phyloP scores from a whole-genome alignment of 2,797 vertebrate species.

The Sphenodon punctatus region DNA sequence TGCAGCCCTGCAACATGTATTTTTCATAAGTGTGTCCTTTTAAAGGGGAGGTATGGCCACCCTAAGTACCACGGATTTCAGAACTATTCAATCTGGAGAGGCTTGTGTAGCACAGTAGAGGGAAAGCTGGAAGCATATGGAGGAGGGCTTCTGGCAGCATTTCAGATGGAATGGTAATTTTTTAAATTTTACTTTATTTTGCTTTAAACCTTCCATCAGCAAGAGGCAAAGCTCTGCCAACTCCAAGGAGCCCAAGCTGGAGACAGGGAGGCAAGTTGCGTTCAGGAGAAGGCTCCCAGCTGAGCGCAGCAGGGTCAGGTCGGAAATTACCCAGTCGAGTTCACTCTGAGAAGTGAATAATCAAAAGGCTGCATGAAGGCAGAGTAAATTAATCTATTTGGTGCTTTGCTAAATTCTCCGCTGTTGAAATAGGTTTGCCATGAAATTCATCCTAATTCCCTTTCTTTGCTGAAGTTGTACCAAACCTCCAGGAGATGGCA shows the following conservation, averaged over 20 bases:
- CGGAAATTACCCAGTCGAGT: constrained; percentile 77
- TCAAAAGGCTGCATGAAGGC: constrained; percentile 70
- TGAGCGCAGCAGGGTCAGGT: constrained; percentile 74
- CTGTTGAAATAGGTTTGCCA: constrained; percentile 70
- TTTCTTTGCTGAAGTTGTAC: constrained; percentile 45
- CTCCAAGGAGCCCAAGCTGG: constrained; percentile 73
- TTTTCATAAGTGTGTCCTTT: too few species aligned
- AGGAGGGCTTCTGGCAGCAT: constrained; percentile 71
- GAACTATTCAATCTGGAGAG: constrained; percentile 67
- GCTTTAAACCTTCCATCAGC: constrained; percentile 77
- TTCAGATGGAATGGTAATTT: constrained; percentile 73
- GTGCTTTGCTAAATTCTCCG: constrained; percentile 69
- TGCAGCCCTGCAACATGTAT: too few species aligned
- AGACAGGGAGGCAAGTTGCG: constrained; percentile 63
- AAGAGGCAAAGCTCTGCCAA: constrained; percentile 73
- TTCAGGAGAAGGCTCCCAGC: constrained; percentile 63
- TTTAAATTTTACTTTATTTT: too few species aligned
- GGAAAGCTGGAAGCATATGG: constrained; percentile 70
- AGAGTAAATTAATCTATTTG: constrained; percentile 67
- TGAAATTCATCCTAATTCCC: constrained; percentile 65
- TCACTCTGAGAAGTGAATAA: constrained; percentile 71
- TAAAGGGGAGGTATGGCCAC: too few species aligned
- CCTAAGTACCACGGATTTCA: too few species aligned
- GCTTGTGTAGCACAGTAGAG: constrained; percentile 71
- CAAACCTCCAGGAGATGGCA: constrained; percentile 70